Evolutionary conservation across 2,888 invertebrate genomes (phyloP).

Genomic region (Rhyacophila evoluta): DNA sequence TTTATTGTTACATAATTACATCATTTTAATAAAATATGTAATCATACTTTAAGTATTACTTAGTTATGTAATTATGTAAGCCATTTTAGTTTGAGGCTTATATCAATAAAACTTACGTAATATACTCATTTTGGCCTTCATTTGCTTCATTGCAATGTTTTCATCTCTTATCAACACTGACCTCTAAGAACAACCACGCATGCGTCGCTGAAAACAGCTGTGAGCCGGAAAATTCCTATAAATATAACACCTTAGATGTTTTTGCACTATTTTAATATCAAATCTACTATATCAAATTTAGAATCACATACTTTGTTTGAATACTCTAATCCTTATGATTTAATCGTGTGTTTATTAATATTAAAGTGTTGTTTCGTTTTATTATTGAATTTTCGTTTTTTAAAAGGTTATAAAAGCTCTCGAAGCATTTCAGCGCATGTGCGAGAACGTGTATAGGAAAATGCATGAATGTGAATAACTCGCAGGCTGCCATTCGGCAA

Average conservation of each 20-base stretch:
- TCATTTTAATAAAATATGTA: no score
- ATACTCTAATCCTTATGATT: background rate
- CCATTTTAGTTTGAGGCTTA: no score
- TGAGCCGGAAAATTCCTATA: background rate
- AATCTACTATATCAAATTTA: no score
- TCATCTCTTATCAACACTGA: slow-evolving; percentile 22
- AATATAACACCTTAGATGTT: background rate
- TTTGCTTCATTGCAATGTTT: background rate
- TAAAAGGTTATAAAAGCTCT: background rate
- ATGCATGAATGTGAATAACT: slow-evolving; percentile 21
- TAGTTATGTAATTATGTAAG: no score
- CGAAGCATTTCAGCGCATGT: slow-evolving; percentile 15
- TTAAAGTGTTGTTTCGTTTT: no score
- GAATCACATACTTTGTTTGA: background rate
- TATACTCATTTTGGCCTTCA: background rate
- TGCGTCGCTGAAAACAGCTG: background rate
- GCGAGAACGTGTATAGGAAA: slow-evolving; percentile 27
- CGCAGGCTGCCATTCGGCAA: slow-evolving; percentile 36
- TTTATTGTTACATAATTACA: no score
- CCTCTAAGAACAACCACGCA: background rate
- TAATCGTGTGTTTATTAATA: background rate
- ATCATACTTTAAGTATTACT: no score
- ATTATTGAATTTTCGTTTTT: background rate
- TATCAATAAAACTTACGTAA: background rate
- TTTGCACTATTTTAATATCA: background rate